Evolutionary conservation across 2,113 vertebrate genomes (phyloP).

Genomic region (Peromyscus californicus): DNA sequence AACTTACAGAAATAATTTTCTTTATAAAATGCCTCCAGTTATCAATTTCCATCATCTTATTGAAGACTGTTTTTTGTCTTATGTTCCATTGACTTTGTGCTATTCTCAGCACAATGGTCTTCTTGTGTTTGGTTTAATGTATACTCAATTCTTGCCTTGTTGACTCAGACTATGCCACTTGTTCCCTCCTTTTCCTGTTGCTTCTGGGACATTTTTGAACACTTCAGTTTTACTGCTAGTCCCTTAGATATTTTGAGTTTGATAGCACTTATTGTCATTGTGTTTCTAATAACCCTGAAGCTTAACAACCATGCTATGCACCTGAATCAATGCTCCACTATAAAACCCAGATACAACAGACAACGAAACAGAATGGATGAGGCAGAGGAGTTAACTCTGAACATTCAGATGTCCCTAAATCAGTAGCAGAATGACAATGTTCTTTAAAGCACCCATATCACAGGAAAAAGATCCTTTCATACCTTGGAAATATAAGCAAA

Average conservation of each 20-base stretch:
- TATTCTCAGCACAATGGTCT: background rate
- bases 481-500: constrained; percentile 9
- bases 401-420: background rate
- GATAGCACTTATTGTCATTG: background rate
- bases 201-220: background rate
- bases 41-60: background rate
- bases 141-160: background rate
- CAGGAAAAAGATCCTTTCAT: background rate
- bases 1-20: background rate
- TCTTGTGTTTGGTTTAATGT: background rate
- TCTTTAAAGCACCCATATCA: background rate
- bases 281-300: background rate
- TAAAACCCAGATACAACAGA: background rate
- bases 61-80: background rate
- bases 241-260: background rate
- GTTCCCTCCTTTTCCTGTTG: background rate
- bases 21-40: background rate
- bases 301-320: background rate
- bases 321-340: background rate
- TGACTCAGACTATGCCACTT: background rate
- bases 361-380: background rate
- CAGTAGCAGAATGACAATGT: background rate
- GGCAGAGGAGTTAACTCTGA: background rate
- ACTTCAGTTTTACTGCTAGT: background rate
- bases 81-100: background rate